Base-by-base conservation (phyloP, 2,888 invertebrate genomes). In the Sturmia bella region DNA sequence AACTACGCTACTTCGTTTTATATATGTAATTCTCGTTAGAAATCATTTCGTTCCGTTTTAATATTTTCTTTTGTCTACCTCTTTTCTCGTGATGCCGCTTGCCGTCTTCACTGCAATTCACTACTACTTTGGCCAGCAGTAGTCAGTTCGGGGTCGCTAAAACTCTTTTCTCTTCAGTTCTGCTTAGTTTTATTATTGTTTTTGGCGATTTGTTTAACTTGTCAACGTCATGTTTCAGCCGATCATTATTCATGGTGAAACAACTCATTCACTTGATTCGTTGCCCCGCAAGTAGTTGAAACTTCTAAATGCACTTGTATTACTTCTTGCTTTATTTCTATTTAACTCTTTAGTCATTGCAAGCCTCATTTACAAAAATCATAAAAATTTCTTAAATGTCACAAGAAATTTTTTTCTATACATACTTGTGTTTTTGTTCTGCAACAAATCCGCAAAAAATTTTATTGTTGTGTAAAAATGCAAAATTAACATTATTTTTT, bases 311-410 rank as follows among this genome's bases (percentile, higher is more conserved):
- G 32, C 48, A 41, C 19, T 13, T 52, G 21, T 52, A 48, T 63
- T 70, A 41, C 54, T 52, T 41, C 41, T 64, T 54, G 52, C 50
- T 32, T 32, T 32, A 17, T 41, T 52, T 39, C 15, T 32, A 32
- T 21, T 45, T 1, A 57, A 39, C 15, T 37, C n/a, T 43, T 76
- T 63, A 27, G 32, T 15, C 27, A 50, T 70, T n/a, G 52, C 24
- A 72, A 66, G 70, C 48, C 41, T 70, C 74, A 78, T 74, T 82
- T 70, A 61, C 41, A 75, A 82, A 70, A 70, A 45, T 78, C 70
- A 78, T 75, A 75, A 78, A 75, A 72, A 56, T 59, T 39, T 75
- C 17, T 57, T 52, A 61, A 59, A 37, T 72, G 73, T 82, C 63
- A 64, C 21, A 39, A 27, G 1, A 69, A 74, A 64, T 15, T 19